A percentile compares a stretch with the other conserved stretches of the same genome.
These are phyloP conservation scores for Rhagophthalmus giganteus DNA, from an alignment of 2,888 invertebrate genomes.

Conservation along the genomic window DNA sequence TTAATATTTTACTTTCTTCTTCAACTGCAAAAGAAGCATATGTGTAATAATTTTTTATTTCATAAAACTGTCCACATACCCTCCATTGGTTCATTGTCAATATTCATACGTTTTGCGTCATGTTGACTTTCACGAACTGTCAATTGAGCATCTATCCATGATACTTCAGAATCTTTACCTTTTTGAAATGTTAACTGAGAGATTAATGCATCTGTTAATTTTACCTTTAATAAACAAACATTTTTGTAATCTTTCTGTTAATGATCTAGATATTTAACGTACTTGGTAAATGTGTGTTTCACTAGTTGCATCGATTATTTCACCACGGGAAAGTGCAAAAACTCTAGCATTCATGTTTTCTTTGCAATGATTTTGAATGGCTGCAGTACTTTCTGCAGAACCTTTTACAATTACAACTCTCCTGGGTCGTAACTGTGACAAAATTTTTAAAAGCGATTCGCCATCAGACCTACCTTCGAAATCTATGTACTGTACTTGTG, in stretches of 20 bases:
- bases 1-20: constrained; percentile 65
- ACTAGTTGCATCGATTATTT: constrained; percentile 92
- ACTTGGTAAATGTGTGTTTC: constrained; percentile 98
- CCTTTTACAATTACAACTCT: constrained; percentile 81
- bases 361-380: constrained; percentile 68
- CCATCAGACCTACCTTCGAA: constrained; percentile 93
- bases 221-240: constrained; percentile 66
- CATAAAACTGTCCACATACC: too few species aligned
- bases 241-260: too few species aligned
- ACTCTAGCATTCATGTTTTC: constrained; percentile 72
- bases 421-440: constrained; percentile 79
- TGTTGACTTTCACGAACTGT: constrained; percentile 65
- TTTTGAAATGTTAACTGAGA: constrained; percentile 83
- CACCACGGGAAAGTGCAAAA: constrained; percentile 81
- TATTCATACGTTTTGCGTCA: constrained; percentile 57
- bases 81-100: constrained; percentile 56
- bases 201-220: constrained; percentile 88
- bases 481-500: constrained; percentile 91
- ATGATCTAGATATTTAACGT: too few species aligned
- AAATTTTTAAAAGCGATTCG: constrained; percentile 78
- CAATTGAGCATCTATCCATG: constrained; percentile 89
- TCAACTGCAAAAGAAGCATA: constrained; percentile 51
- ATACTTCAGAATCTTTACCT: constrained; percentile 89
- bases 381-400: constrained; percentile 66
- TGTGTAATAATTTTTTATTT: too few species aligned